Evolutionary conservation across 2,113 vertebrate species (phyloP).

Genomic region (Archilochus colubris): DNA sequence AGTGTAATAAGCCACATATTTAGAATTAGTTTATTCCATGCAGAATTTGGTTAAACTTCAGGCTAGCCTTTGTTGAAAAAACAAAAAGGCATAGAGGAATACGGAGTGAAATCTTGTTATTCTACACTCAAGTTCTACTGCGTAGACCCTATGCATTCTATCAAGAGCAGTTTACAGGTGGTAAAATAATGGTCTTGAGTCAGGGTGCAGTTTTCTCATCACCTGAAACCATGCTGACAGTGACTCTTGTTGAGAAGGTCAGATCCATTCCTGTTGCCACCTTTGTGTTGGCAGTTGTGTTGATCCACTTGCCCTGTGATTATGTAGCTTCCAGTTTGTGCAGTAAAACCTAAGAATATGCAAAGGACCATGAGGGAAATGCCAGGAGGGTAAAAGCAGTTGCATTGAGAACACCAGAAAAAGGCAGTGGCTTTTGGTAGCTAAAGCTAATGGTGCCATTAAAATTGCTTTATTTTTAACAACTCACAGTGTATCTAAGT

Average conservation of each 20-base stretch:
- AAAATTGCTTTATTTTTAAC: background rate
- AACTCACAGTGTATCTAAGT: background rate
- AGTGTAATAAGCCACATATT: background rate
- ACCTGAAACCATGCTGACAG: background rate
- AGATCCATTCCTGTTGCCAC: background rate
- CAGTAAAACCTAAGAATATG: background rate
- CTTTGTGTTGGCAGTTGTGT: background rate
- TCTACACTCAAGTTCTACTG: background rate
- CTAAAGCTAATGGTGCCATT: background rate
- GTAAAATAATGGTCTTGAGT: background rate
- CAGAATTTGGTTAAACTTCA: background rate
- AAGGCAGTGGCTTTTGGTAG: background rate
- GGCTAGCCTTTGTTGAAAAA: background rate
- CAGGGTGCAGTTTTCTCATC: background rate
- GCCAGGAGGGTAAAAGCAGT: background rate
- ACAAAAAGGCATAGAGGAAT: background rate
- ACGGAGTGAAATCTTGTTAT: background rate
- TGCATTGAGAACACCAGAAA: background rate
- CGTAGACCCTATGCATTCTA: background rate
- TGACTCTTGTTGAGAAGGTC: background rate
- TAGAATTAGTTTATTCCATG: background rate
- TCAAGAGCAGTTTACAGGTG: background rate
- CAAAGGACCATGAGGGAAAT: background rate
- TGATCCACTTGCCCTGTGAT: background rate
- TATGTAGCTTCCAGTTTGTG: background rate